Conservation (phyloP, 1,140 invertebrate genomes). For the Drosophila neocordata region DNA sequence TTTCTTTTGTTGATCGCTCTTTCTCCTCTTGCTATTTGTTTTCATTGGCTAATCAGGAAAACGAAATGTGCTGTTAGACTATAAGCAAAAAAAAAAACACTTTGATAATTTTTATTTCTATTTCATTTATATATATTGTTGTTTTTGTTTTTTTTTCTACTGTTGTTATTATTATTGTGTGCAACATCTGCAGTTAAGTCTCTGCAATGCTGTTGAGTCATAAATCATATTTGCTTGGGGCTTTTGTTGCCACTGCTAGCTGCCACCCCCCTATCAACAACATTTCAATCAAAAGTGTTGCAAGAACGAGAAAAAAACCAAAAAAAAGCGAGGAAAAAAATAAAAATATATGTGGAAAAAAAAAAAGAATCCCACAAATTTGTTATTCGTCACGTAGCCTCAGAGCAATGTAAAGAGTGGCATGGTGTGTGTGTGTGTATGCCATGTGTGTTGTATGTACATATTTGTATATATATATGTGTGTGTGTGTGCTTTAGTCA, state of each 20-base stretch:
- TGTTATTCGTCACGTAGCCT: constrained; percentile 75
- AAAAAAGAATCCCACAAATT: constrained; percentile 66
- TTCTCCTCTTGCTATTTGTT: constrained; percentile 4
- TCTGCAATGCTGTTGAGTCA: constrained; percentile 40
- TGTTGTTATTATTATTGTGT: constrained; percentile 20
- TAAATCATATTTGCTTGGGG: constrained; percentile 76
- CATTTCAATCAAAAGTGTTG: constrained; percentile 73
- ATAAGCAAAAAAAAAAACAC: neutral
- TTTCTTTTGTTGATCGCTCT: constrained; percentile 25
- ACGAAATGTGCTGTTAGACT: constrained; percentile 39
- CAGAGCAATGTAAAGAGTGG: constrained; percentile 51
- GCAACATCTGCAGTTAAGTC: constrained; percentile 48
- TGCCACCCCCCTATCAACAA: constrained; percentile 43
- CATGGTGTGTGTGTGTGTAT: constrained; percentile 22
- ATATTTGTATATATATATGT: constrained; percentile 10
- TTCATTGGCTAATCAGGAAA: constrained; percentile 20
- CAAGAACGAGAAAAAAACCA: constrained; percentile 25
- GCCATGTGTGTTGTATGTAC: neutral
- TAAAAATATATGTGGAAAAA: neutral
- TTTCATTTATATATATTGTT: neutral
- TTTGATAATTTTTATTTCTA: neutral
- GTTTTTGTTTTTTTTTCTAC: neutral
- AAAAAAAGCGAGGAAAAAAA: neutral
- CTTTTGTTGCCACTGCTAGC: constrained; percentile 32
- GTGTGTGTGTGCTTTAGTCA: constrained; percentile 12